phyloP scores from a whole-genome alignment of 2,797 vertebrate genomes.

The Cuculus canorus region DNA sequence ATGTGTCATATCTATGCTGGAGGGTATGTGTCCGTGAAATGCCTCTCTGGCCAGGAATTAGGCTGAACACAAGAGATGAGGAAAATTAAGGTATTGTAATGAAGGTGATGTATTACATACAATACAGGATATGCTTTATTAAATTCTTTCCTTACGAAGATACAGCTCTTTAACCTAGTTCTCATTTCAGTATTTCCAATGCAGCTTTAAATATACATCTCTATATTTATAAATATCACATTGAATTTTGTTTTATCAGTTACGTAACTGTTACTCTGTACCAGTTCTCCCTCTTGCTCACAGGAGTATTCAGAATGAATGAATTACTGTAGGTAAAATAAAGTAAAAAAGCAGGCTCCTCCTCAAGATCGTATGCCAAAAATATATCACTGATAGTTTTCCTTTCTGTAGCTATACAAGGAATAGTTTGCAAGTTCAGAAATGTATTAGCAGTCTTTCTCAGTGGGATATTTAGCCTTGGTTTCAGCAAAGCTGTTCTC shows the following conservation, averaged over 20 bases:
- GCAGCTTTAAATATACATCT: background rate
- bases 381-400: background rate
- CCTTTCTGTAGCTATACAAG: background rate
- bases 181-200: constrained; percentile 3
- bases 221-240: background rate
- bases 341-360: constrained; percentile 17
- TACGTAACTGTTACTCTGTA: background rate
- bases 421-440: constrained; percentile 25
- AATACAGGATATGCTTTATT: background rate
- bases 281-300: background rate
- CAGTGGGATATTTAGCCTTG: background rate
- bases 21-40: background rate
- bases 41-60: background rate
- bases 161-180: background rate
- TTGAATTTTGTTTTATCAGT: background rate
- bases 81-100: background rate
- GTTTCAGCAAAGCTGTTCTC: background rate
- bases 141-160: background rate
- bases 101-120: background rate
- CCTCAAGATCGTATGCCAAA: constrained; percentile 29
- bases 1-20: background rate
- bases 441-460: background rate
- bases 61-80: background rate
- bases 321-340: constrained; percentile 25
- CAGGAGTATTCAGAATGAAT: background rate